phyloP scores from a whole-genome alignment of 2,797 vertebrate genomes.

The Intellagama lesueurii region DNA sequence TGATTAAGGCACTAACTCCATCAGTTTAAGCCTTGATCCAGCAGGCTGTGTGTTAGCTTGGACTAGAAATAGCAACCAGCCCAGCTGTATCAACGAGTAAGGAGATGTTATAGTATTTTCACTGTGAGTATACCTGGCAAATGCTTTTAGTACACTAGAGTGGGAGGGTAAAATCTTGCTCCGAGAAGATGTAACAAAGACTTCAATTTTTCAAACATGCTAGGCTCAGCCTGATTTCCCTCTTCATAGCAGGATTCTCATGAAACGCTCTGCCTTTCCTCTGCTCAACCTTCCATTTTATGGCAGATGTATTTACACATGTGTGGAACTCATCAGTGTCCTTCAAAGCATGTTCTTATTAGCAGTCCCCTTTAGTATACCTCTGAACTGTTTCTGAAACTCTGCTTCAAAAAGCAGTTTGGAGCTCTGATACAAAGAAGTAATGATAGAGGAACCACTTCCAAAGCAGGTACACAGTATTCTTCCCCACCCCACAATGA shows the following conservation, averaged over 20 bases:
- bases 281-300: neutral
- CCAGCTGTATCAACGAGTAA: neutral
- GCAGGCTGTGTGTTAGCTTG: neutral
- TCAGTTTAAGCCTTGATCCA: slow-evolving; percentile 40
- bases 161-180: slow-evolving; percentile 13
- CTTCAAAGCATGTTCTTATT: neutral
- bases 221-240: neutral
- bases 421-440: neutral
- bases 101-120: slow-evolving; percentile 16
- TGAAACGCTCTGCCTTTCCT: too few species aligned
- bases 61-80: slow-evolving; percentile 22
- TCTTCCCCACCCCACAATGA: too few species aligned
- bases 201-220: neutral
- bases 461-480: neutral
- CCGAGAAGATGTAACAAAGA: neutral
- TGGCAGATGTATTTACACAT: too few species aligned
- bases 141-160: slow-evolving; percentile 13
- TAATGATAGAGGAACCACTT: neutral
- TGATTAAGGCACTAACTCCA: slow-evolving; percentile 31
- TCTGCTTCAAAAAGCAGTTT: too few species aligned
- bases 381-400: neutral
- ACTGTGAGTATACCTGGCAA: slow-evolving; percentile 1
- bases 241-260: neutral
- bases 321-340: neutral
- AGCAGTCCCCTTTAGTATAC: too few species aligned